Percentiles rank a stretch among this genome's conserved stretches.
Evolutionary conservation across 2,888 invertebrate species (phyloP).

Genomic region (Margaritifera margaritifera): DNA sequence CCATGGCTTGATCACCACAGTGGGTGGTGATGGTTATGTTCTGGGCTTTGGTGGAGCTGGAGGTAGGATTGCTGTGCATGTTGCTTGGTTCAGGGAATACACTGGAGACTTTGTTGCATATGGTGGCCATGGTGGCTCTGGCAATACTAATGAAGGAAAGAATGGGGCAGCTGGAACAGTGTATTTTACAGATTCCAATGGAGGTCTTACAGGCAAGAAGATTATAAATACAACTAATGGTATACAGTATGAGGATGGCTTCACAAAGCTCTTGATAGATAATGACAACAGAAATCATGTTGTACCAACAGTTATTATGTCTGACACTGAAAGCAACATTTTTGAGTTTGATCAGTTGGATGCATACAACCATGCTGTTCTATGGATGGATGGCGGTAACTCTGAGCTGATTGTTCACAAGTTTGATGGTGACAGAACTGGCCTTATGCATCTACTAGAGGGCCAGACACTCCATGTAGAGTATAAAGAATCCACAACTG

Average conservation of each 20-base stretch:
- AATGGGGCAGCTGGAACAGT: slow-evolving; percentile 55
- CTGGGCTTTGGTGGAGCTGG: slow-evolving; percentile 55
- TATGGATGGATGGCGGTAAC: slow-evolving; percentile 40
- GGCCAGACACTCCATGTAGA: slow-evolving; percentile 51
- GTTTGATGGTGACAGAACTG: slow-evolving; percentile 59
- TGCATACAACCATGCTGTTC: slow-evolving; percentile 49
- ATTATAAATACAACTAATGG: slow-evolving; percentile 31
- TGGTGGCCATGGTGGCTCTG: slow-evolving; percentile 44
- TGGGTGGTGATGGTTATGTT: slow-evolving; percentile 46
- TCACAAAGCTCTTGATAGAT: slow-evolving; percentile 45
- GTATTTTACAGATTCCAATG: slow-evolving; percentile 45
- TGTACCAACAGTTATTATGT: slow-evolving; percentile 49
- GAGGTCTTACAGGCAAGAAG: slow-evolving; percentile 33
- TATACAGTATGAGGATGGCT: slow-evolving; percentile 39
- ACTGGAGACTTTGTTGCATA: slow-evolving; percentile 44
- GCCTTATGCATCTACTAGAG: slow-evolving; percentile 44
- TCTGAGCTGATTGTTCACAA: slow-evolving; percentile 48
- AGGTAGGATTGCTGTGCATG: slow-evolving; percentile 53
- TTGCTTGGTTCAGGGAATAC: slow-evolving; percentile 48
- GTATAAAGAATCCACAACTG: slow-evolving; percentile 47
- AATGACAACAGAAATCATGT: slow-evolving; percentile 55
- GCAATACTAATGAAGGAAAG: slow-evolving; percentile 19
- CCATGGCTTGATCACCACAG: slow-evolving; percentile 48
- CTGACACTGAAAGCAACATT: slow-evolving; percentile 17
- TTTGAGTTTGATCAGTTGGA: slow-evolving; percentile 53